Evolutionary conservation across 37 sponge, comb jelly and placozoan species (phyloP).

Genomic region (Ianthella basta): DNA sequence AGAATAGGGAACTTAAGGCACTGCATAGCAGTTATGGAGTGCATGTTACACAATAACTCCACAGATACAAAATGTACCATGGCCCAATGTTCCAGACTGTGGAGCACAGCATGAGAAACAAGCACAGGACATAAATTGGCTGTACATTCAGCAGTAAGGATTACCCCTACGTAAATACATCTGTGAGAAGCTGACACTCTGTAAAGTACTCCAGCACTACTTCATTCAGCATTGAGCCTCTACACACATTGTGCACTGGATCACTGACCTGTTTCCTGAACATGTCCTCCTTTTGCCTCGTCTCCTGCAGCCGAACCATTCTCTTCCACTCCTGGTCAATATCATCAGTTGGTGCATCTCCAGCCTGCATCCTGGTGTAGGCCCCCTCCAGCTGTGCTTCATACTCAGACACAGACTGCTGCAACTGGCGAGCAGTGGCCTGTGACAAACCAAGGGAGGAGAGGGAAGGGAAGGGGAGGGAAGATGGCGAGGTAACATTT

Average conservation of each 20-base stretch:
- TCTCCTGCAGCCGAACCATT: constrained; percentile 28
- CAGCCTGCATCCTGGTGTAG: constrained; percentile 73
- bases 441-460: background rate
- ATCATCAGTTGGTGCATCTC: constrained; percentile 80
- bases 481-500: too few species aligned
- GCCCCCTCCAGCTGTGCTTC: constrained; percentile 71
- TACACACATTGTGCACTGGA: background rate
- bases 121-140: too few species aligned
- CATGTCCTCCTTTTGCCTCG: constrained; percentile 13
- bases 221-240: too few species aligned
- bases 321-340: constrained; percentile 73
- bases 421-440: constrained; percentile 62
- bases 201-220: too few species aligned
- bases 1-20: background rate
- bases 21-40: background rate
- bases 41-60: background rate
- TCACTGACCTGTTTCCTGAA: constrained; percentile 33
- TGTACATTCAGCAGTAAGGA: too few species aligned
- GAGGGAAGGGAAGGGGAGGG: background rate
- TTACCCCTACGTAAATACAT: too few species aligned
- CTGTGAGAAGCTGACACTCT: too few species aligned
- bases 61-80: too few species aligned
- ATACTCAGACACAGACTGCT: constrained; percentile 64
- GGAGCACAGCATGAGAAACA: too few species aligned
- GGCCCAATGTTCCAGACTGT: too few species aligned